These are phyloP conservation scores for Macrophya alboannulata DNA, from an alignment of 2,888 invertebrate genomes.

Conservation along the genomic window DNA sequence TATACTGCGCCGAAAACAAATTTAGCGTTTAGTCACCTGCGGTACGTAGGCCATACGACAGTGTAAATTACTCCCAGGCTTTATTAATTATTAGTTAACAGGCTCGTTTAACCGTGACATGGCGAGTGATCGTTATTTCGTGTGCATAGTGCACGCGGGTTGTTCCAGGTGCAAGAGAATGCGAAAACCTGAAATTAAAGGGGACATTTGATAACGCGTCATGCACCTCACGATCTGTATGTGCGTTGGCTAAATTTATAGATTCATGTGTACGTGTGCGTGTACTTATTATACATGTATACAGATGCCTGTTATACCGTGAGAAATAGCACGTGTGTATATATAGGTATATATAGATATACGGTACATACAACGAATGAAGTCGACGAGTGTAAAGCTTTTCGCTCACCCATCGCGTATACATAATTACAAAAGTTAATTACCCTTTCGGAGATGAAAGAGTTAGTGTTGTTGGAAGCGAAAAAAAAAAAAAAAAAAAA, in stretches of 20 bases:
- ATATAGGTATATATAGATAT: background rate
- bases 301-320: background rate
- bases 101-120: conserved; percentile 33
- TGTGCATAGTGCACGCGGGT: background rate
- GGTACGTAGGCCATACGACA: background rate
- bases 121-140: conserved; percentile 26
- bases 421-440: conserved; percentile 73
- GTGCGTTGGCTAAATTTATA: background rate
- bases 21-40: conserved; percentile 17
- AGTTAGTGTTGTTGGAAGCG: conserved; percentile 22
- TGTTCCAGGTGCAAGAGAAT: background rate
- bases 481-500: background rate
- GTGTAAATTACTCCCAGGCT: conserved; percentile 33
- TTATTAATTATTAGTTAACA: conserved; percentile 47
- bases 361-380: background rate
- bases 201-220: background rate
- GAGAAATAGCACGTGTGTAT: background rate
- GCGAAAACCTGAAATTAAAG: conserved; percentile 3
- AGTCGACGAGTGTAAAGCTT: conserved; percentile 21
- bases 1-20: conserved; percentile 5
- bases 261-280: background rate
- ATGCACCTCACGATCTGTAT: background rate
- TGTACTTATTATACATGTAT: background rate
- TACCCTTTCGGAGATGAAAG: conserved; percentile 70
- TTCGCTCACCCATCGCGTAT: conserved; percentile 39